Base-by-base conservation (phyloP, 2,888 invertebrate species). In the Eupithecia vulgata region DNA sequence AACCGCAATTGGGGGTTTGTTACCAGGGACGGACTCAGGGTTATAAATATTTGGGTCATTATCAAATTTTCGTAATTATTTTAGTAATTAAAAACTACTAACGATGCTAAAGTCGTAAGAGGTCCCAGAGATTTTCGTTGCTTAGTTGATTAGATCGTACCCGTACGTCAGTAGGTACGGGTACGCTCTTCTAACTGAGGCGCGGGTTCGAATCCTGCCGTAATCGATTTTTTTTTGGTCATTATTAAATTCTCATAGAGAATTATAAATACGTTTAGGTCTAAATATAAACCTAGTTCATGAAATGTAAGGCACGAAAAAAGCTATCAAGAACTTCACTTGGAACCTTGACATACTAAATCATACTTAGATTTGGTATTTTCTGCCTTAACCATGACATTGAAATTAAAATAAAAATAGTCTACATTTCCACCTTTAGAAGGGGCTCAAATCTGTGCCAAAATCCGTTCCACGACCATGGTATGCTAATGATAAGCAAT, bases 401-500 rank as follows among this genome's bases (percentile, higher is more conserved):
- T 57, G 0, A 57, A 57, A 57, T 57, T 57, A 25, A 57, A 57
- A 57, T 57, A 57, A 25, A 57, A 57, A 57, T 52, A 7, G 1
- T 21, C 21, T 52, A 52, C 52, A 48, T 2, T 21, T 1, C 25
- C 57, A 1, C 57, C 25, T 25, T 57, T 57, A 25, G 25, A 25
- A 57, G 5, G 5, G 12, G 57, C 25, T 57, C 57, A 57, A 13
- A 42, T 66, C 30, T 15, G 40, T 21, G 21, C 52, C 35, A 15
- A 52, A 35, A 35, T 67, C 34, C 25, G 8, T 12, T 7, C 4
- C 1, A 37, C 57, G 57, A 30, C 61, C 68, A 61, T 69, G 68
- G 62, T 67, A 71, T 68, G 72, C 66, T 72, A 70, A 70, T 62
- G 72, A 42, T 73, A 71, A 75, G 72, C 76, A 66, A 67, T 75